phyloP scores from a whole-genome alignment of 23 tunicate species.

The Ascidia mentula region DNA sequence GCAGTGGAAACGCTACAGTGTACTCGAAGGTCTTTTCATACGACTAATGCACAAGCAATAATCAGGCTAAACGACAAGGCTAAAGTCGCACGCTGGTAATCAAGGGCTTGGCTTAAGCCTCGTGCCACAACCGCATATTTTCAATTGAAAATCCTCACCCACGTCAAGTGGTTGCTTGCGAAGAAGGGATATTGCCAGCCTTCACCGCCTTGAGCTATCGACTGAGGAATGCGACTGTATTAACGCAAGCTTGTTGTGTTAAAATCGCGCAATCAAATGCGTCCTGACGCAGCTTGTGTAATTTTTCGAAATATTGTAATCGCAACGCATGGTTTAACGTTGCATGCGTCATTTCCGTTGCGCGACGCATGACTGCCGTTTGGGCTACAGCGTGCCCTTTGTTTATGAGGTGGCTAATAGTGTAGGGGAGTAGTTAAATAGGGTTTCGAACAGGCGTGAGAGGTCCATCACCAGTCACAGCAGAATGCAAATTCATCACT shows the following conservation, averaged over 20 bases:
- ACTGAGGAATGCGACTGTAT: background rate
- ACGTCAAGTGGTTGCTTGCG: background rate
- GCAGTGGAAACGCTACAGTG: too few relatives aligned
- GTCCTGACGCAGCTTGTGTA: background rate
- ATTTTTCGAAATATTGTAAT: background rate
- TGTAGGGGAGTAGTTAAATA: too few relatives aligned
- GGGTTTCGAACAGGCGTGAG: too few relatives aligned
- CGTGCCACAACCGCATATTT: slow-evolving; percentile 1
- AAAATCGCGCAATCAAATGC: background rate
- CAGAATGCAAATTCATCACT: too few relatives aligned
- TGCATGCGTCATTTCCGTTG: background rate
- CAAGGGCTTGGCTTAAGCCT: too few relatives aligned
- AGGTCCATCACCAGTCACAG: too few relatives aligned
- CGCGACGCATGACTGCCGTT: background rate
- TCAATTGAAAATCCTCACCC: background rate
- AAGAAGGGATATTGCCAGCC: slow-evolving; percentile 1
- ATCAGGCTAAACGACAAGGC: too few relatives aligned
- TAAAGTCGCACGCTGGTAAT: too few relatives aligned
- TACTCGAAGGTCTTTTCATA: too few relatives aligned
- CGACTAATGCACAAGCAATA: too few relatives aligned
- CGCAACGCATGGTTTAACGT: background rate
- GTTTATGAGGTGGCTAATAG: background rate
- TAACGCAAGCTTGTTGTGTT: background rate
- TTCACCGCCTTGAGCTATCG: background rate
- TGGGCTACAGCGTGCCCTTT: background rate